Percentiles rank a stretch among this genome's conserved stretches.
These are phyloP conservation scores for Taurulus bubalis DNA, from an alignment of 2,113 vertebrate species.

Conservation along the genomic window DNA sequence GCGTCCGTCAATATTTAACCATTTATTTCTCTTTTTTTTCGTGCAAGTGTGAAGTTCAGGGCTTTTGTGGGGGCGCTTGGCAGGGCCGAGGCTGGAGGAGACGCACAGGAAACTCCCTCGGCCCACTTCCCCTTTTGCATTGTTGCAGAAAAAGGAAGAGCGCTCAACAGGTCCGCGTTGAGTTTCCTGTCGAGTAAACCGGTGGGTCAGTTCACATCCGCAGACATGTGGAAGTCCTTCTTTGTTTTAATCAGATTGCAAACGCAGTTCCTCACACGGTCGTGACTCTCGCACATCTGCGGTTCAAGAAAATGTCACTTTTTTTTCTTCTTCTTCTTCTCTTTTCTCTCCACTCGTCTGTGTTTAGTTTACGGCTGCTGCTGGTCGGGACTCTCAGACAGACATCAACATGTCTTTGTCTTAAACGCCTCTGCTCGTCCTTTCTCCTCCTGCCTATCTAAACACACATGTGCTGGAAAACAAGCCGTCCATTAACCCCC, in stretches of 20 bases:
- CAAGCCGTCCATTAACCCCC: slow-evolving; percentile 70
- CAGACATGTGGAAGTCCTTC: slow-evolving; percentile 63
- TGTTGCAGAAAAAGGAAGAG: slow-evolving; percentile 81
- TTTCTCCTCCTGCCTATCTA: slow-evolving; percentile 53
- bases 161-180: slow-evolving; percentile 68
- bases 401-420: slow-evolving; percentile 37
- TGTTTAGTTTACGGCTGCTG: slow-evolving; percentile 43
- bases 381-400: slow-evolving; percentile 30
- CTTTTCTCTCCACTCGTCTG: background rate
- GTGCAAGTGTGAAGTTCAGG: slow-evolving; percentile 56
- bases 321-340: background rate
- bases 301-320: slow-evolving; percentile 23
- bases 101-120: slow-evolving; percentile 68
- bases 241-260: slow-evolving; percentile 31
- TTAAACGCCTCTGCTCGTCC: slow-evolving; percentile 46
- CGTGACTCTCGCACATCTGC: slow-evolving; percentile 12
- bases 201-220: slow-evolving; percentile 65
- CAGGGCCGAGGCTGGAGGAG: slow-evolving; percentile 37
- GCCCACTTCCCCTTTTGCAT: slow-evolving; percentile 77
- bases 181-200: slow-evolving; percentile 69
- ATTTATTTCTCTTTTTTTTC: slow-evolving; percentile 28
- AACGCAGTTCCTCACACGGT: slow-evolving; percentile 26
- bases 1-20: slow-evolving; percentile 79
- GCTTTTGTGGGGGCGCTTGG: slow-evolving; percentile 3
- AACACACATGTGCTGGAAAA: slow-evolving; percentile 61